phyloP scores from a whole-genome alignment of 35 echinoderm and acorn worm genomes.

The Acanthaster planci region DNA sequence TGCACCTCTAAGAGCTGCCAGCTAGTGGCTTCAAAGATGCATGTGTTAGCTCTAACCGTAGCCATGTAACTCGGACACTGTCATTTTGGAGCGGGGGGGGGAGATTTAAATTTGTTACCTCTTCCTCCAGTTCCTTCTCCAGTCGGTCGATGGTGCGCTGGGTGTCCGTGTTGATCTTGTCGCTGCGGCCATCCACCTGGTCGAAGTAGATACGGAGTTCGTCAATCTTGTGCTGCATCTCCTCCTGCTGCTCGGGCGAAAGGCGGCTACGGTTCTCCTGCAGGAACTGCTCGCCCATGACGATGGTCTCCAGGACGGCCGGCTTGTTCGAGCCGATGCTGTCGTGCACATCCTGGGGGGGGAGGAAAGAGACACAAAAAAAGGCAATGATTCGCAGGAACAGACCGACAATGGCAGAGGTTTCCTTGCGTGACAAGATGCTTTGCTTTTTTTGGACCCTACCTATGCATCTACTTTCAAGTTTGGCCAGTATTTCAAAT shows the following conservation, averaged over 20 bases:
- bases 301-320: constrained; percentile 80
- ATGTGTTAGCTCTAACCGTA: too few species aligned
- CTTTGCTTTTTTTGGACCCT: too few species aligned
- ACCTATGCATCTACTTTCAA: too few species aligned
- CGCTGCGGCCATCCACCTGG: constrained; percentile 54
- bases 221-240: constrained; percentile 89
- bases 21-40: too few species aligned
- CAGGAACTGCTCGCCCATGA: constrained; percentile 86
- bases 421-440: too few species aligned
- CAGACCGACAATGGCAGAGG: too few species aligned
- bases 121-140: constrained; percentile 77
- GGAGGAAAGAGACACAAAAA: background rate
- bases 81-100: too few species aligned
- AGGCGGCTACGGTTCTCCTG: constrained; percentile 82
- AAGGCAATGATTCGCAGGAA: background rate
- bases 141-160: constrained; percentile 72
- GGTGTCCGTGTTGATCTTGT: constrained; percentile 76
- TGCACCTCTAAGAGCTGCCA: too few species aligned
- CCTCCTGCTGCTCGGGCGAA: constrained; percentile 70
- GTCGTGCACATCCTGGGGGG: constrained; percentile 66
- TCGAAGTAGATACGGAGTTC: constrained; percentile 89
- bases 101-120: constrained; percentile 71
- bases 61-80: too few species aligned
- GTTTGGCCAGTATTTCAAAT: too few species aligned
- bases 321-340: constrained; percentile 89